Percentiles rank a stretch among this genome's conserved stretches.
Evolutionary conservation across 2,113 vertebrate species (phyloP).

Genomic region (Isurus oxyrinchus): DNA sequence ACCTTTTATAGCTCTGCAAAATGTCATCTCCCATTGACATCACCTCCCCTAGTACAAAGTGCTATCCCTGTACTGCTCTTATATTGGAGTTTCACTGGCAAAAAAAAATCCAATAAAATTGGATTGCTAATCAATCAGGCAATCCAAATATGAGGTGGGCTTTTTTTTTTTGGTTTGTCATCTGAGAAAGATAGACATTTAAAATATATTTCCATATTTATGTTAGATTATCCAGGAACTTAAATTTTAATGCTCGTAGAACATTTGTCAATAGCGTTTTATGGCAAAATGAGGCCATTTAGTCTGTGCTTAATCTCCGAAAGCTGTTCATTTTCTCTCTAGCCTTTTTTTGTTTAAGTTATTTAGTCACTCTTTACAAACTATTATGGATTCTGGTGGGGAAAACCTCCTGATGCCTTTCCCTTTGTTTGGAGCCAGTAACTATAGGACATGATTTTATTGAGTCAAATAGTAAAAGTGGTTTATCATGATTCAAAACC

Average conservation of each 20-base stretch:
- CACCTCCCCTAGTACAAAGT: background rate
- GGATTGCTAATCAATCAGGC: background rate
- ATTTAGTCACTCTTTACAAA: background rate
- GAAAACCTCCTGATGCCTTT: no score
- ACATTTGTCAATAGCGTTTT: background rate
- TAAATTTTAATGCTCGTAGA: background rate
- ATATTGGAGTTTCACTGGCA: background rate
- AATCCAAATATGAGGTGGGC: no score
- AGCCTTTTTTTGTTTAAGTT: background rate
- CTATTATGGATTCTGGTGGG: background rate
- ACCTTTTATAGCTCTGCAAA: background rate
- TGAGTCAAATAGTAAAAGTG: background rate
- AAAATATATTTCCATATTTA: background rate
- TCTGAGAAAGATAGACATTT: background rate
- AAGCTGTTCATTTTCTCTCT: background rate
- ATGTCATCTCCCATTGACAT: background rate
- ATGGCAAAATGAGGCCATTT: background rate
- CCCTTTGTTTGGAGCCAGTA: no score
- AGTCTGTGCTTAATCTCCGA: background rate
- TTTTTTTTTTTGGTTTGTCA: no score
- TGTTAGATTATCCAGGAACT: background rate
- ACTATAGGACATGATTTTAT: no score
- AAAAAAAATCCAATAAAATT: background rate
- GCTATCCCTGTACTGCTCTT: background rate
- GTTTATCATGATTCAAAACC: background rate